Percentiles rank a stretch among this genome's conserved stretches.
These are phyloP conservation scores for Cecropterus lyciades DNA, from an alignment of 1,140 invertebrate species.

Conservation along the genomic window DNA sequence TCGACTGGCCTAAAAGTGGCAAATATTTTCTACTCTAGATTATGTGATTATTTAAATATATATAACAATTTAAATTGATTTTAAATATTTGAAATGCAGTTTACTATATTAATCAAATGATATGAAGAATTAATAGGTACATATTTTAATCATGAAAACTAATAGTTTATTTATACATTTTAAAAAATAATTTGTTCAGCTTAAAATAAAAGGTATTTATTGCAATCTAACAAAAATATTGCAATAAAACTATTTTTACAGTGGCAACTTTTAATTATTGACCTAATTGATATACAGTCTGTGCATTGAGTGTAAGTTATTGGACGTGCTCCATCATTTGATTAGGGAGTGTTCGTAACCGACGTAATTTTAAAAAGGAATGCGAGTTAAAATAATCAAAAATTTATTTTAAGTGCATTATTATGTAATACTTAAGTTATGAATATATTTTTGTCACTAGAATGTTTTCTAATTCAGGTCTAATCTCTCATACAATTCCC, in stretches of 20 bases:
- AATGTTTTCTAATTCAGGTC: constrained; percentile 24
- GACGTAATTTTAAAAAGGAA: constrained; percentile 1
- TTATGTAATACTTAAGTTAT: constrained; percentile 14
- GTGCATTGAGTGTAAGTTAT: constrained; percentile 5
- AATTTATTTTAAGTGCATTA: constrained; percentile 20
- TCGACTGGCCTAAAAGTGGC: no score
- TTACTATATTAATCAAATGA: no score
- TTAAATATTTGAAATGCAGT: no score
- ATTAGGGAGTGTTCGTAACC: constrained; percentile 2
- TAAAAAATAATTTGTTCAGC: no score
- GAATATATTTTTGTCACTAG: constrained; percentile 24
- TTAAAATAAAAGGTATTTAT: no score
- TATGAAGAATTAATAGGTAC: no score
- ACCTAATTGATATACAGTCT: constrained; percentile 6
- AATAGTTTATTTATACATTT: no score
- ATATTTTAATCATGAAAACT: no score
- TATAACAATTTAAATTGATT: no score
- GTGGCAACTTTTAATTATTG: constrained; percentile 10
- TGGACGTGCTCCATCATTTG: constrained; percentile 17
- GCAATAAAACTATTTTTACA: neutral
- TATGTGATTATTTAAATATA: no score
- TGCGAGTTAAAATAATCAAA: constrained; percentile 12
- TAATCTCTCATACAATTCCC: constrained; percentile 36
- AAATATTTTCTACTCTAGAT: no score
- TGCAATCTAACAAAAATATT: constrained; percentile 5